These are phyloP conservation scores for Argynnis bischoffii DNA, from an alignment of 2,888 invertebrate species.

Conservation along the genomic window DNA sequence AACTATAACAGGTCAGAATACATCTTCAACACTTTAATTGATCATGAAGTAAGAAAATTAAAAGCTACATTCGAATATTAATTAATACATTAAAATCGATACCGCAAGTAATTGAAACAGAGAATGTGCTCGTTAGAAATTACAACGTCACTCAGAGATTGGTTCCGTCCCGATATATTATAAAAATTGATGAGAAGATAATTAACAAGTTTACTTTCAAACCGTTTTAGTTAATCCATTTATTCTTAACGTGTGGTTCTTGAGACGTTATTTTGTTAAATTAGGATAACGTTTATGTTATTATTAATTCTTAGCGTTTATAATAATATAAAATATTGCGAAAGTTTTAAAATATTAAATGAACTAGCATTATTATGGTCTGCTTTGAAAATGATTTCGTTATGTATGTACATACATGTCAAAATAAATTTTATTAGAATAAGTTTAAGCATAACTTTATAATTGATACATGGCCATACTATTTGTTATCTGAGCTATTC, in stretches of 20 bases:
- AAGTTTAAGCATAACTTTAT: no score
- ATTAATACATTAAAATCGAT: constrained; percentile 50
- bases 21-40: constrained; percentile 36
- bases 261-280: constrained; percentile 1
- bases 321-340: no score
- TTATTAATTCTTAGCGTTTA: no score
- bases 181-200: constrained; percentile 67
- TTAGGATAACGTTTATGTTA: background rate
- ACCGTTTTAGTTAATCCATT: constrained; percentile 59
- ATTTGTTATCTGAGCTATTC: no score
- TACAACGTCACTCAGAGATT: constrained; percentile 62
- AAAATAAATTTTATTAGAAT: no score
- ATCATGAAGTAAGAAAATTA: constrained; percentile 49
- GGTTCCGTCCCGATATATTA: constrained; percentile 56
- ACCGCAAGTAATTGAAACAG: constrained; percentile 29
- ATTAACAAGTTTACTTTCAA: constrained; percentile 76
- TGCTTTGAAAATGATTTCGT: no score
- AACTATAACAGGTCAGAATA: constrained; percentile 25
- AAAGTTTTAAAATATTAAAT: no score
- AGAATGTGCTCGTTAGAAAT: constrained; percentile 44
- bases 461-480: no score
- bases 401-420: no score
- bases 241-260: constrained; percentile 12
- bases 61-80: constrained; percentile 49
- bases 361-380: no score